A percentile compares a stretch with the other conserved stretches of the same genome.
These are phyloP conservation scores for Parascotia fuliginaria DNA, from an alignment of 2,888 invertebrate genomes.

Conservation along the genomic window DNA sequence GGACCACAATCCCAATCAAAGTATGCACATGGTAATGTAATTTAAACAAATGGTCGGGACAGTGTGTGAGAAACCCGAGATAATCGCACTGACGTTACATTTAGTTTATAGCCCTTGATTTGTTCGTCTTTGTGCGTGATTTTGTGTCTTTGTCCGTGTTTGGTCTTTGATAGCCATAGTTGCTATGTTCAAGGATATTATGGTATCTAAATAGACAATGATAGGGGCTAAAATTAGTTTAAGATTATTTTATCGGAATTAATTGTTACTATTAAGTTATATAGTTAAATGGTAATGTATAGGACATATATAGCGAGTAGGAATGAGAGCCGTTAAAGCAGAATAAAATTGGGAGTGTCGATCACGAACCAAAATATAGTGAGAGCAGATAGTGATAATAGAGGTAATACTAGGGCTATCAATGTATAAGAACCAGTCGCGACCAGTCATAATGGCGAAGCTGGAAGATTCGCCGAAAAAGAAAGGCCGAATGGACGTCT, in stretches of 20 bases:
- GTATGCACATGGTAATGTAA: slow-evolving; percentile 81
- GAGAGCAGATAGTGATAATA: too few species aligned
- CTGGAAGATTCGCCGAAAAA: too few species aligned
- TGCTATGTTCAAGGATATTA: neutral
- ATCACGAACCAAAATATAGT: too few species aligned
- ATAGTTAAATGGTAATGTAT: too few species aligned
- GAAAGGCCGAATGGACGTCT: too few species aligned
- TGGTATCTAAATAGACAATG: slow-evolving; percentile 7
- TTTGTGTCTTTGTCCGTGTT: slow-evolving; percentile 14
- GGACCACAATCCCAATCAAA: slow-evolving; percentile 35
- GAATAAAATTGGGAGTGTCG: too few species aligned
- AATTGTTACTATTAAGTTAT: too few species aligned
- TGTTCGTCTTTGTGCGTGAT: slow-evolving; percentile 40
- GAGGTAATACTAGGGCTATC: too few species aligned
- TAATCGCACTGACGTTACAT: slow-evolving; percentile 67
- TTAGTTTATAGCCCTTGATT: slow-evolving; percentile 67
- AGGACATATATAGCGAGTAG: too few species aligned
- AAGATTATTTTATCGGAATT: neutral
- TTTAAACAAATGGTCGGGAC: slow-evolving; percentile 82
- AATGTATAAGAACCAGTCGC: too few species aligned
- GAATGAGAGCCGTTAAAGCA: too few species aligned
- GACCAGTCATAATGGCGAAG: too few species aligned
- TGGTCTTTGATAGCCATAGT: neutral
- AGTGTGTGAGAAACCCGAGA: slow-evolving; percentile 80
- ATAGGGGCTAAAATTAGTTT: neutral